These are phyloP conservation scores for Cheirogaleus medius DNA, from an alignment of 2,113 vertebrate species.

Conservation along the genomic window DNA sequence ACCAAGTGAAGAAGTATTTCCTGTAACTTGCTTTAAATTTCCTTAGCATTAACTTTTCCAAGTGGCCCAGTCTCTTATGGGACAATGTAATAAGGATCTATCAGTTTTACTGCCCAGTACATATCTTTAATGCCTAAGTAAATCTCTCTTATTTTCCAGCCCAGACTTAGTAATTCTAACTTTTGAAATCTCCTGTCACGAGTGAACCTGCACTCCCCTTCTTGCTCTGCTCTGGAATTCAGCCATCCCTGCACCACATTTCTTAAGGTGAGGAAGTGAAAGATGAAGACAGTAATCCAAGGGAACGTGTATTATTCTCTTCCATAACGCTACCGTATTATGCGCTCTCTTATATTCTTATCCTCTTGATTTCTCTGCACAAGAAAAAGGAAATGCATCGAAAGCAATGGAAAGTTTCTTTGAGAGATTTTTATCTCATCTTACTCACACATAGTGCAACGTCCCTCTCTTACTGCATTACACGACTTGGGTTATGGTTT, in stretches of 20 bases:
- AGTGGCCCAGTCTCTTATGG: slow-evolving; percentile 8
- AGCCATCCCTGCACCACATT: not conserved
- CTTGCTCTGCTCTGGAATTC: not conserved
- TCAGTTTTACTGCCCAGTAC: slow-evolving; percentile 41
- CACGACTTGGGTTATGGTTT: not conserved
- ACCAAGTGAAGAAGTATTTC: slow-evolving; percentile 58
- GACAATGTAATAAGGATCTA: slow-evolving; percentile 25
- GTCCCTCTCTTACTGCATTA: not conserved
- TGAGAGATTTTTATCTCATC: not conserved
- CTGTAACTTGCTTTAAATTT: slow-evolving; percentile 60
- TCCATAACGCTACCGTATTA: not conserved
- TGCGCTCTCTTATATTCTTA: not conserved
- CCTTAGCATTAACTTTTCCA: not conserved
- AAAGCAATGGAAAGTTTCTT: not conserved
- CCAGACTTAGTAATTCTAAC: slow-evolving; percentile 50
- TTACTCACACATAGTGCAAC: not conserved
- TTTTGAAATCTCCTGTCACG: slow-evolving; percentile 30
- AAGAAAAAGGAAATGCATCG: not conserved
- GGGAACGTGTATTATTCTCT: not conserved
- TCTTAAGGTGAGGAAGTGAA: not conserved
- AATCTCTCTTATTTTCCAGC: slow-evolving; percentile 51
- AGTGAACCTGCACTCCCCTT: not conserved
- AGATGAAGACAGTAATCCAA: not conserved
- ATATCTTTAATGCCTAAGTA: slow-evolving; percentile 29
- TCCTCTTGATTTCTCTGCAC: not conserved